Evolutionary conservation across 2,113 vertebrate species (phyloP), one percentile per base, ranked within the genome.

Genomic region (Macroglossus sobrinus): DNA sequence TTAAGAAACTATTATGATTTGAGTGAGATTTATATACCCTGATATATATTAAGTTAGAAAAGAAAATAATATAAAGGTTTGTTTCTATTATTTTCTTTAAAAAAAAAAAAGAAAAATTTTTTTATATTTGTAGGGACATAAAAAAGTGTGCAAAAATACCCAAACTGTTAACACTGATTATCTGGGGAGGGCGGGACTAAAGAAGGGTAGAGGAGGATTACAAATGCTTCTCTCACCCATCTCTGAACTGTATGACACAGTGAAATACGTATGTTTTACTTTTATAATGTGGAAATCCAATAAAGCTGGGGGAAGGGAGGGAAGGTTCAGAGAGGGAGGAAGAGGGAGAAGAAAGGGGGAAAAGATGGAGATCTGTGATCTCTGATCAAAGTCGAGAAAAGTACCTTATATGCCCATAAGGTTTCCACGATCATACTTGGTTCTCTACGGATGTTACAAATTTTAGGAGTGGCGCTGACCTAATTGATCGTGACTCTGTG

Each of bases 1-100:
- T 35, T 89, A 79, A 71, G 61, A 92, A 72, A 43, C 35, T 91
- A 45, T 86, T 86, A 84, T 75, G 91, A 75, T 71, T n/a, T 45
- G 66, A 85, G 38, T 80, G 55, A 76, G 66, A 95, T 85, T 95
- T 89, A 69, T 69, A 64, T 35, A 72, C 45, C 43, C 24, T 92
- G 55, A 59, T 43, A 74, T 22, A 45, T 30, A 66, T 86, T 86
- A 95, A 59, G 57, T 90, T 50, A 90, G 50, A 88, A 92, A 91
- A 95, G 57, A 21, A 96, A 74, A 59, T 84, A 72, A 75, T 69
- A 75, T 40, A 68, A 30, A 90, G 35, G 11, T 92, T 50, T 7
- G 26, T 22, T 72, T 28, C 38, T 50, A 72, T 74, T 79, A 6
- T 82, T 95, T 76, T 71, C 35, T 84, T 66, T 80, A 30, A 87